A percentile compares a stretch with the other conserved stretches of the same genome.
phyloP scores from a whole-genome alignment of 2,113 vertebrate species.

The Mirounga angustirostris region DNA sequence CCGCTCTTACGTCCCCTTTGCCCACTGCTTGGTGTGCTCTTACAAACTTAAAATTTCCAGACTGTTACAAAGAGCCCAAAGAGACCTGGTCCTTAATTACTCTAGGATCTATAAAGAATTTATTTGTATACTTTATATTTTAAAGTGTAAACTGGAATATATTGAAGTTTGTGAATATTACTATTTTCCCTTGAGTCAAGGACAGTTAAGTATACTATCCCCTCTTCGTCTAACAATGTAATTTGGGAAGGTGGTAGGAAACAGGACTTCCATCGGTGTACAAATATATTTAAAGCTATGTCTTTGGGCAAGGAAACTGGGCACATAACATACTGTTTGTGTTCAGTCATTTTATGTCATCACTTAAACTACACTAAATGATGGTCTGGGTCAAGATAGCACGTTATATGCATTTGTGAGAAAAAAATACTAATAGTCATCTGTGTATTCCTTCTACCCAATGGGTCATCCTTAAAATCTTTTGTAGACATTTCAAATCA shows the following conservation, averaged over 20 bases:
- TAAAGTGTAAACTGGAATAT: neutral
- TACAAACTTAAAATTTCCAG: neutral
- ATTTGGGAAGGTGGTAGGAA: neutral
- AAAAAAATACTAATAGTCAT: neutral
- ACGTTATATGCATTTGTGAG: neutral
- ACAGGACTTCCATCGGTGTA: neutral
- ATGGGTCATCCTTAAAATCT: fast-evolving
- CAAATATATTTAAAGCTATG: neutral
- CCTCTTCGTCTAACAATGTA: neutral
- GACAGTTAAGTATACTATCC: neutral
- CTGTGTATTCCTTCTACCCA: neutral
- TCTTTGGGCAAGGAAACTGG: neutral
- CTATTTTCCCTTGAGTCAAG: neutral
- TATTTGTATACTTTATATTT: slow-evolving; percentile 25
- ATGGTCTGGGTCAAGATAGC: neutral
- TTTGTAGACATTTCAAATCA: neutral
- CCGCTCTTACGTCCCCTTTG: fast-evolving
- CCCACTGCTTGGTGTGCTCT: neutral
- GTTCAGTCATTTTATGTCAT: neutral
- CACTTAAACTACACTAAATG: neutral
- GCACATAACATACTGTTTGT: neutral
- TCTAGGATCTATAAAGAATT: neutral
- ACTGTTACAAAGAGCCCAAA: neutral
- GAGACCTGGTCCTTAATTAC: neutral
- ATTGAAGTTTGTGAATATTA: neutral